phyloP scores from a whole-genome alignment of 2,113 vertebrate species.

The Noctilio leporinus region DNA sequence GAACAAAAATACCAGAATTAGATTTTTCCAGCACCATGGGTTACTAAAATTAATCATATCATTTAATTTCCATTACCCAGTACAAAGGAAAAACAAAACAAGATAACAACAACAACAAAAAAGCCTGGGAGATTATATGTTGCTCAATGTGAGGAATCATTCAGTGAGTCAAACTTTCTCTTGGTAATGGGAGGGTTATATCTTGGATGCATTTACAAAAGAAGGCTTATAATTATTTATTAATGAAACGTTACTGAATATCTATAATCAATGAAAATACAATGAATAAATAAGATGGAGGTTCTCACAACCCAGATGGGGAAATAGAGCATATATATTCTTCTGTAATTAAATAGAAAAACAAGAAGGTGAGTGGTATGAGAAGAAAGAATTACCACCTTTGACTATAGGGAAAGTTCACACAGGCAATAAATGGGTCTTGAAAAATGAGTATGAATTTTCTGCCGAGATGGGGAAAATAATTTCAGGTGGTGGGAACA shows the following conservation, averaged over 20 bases:
- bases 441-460: background rate
- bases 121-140: background rate
- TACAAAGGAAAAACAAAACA: background rate
- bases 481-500: background rate
- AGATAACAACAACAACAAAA: background rate
- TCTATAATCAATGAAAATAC: background rate
- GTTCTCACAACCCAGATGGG: background rate
- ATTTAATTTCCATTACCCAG: background rate
- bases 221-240: background rate
- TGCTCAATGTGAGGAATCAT: background rate
- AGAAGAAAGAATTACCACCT: background rate
- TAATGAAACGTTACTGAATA: background rate
- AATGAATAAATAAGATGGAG: background rate
- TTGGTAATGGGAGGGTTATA: background rate
- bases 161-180: background rate
- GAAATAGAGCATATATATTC: background rate
- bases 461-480: background rate
- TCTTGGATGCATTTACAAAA: background rate
- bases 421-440: background rate
- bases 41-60: background rate
- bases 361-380: background rate
- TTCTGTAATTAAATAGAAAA: background rate
- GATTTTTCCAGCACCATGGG: background rate
- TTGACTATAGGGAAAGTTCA: background rate
- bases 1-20: background rate